Conservation (phyloP, 37 sponge, comb jelly and placozoan species). For the Geodia barretti region DNA sequence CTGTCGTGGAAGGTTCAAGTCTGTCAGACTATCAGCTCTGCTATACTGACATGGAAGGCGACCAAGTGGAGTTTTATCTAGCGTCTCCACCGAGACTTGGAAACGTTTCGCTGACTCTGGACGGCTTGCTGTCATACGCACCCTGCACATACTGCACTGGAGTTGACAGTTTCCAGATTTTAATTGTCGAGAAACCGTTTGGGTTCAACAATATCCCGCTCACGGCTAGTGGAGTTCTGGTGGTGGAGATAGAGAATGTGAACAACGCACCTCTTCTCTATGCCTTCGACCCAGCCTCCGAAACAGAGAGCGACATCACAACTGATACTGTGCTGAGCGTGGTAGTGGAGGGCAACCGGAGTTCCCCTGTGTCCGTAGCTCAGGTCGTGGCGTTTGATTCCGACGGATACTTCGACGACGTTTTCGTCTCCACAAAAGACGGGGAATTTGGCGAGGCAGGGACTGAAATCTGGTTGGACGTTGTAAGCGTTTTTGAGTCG, state of each 20-base stretch:
- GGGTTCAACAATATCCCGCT: conserved; percentile 46
- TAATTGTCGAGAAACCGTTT: conserved; percentile 50
- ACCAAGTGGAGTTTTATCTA: conserved; percentile 60
- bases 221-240: conserved; percentile 17
- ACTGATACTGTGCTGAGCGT: neutral
- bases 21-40: conserved; percentile 11
- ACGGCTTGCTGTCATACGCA: conserved; percentile 58
- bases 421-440: conserved; percentile 13
- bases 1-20: conserved; percentile 22
- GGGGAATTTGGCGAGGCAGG: conserved; percentile 12
- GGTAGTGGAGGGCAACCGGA: conserved; percentile 58
- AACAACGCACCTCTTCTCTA: conserved; percentile 71
- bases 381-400: conserved; percentile 62
- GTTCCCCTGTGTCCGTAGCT: conserved; percentile 22
- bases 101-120: conserved; percentile 34
- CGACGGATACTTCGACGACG: conserved; percentile 74
- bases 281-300: neutral
- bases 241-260: conserved; percentile 43
- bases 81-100: conserved; percentile 62
- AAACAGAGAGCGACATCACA: neutral
- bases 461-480: conserved; percentile 43
- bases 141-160: conserved; percentile 84
- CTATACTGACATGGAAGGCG: conserved; percentile 63
- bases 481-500: conserved; percentile 46
- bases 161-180: conserved; percentile 36